phyloP scores from a whole-genome alignment of 2,888 invertebrate species.

The Orthosia incerta region DNA sequence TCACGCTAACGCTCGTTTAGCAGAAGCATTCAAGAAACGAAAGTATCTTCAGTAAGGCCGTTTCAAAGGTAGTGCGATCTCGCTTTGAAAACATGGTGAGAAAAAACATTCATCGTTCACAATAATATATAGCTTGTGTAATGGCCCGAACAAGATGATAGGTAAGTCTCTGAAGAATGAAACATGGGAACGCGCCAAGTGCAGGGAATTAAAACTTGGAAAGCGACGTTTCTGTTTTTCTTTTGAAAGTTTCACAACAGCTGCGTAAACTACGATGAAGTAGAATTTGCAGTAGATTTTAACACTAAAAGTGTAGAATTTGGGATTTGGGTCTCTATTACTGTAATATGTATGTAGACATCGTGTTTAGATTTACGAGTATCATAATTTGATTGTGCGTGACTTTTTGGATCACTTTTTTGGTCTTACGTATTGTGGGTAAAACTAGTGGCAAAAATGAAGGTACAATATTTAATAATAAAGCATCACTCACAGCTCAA shows the following conservation, averaged over 20 bases:
- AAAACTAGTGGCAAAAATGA: not conserved
- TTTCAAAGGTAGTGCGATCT: slow-evolving; percentile 40
- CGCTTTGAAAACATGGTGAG: slow-evolving; percentile 23
- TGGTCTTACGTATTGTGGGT: not conserved
- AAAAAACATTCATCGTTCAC: slow-evolving; percentile 21
- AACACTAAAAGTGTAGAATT: not conserved
- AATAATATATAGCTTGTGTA: slow-evolving; percentile 52
- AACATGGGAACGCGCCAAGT: slow-evolving; percentile 21
- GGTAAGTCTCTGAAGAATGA: slow-evolving; percentile 35
- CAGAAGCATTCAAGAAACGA: slow-evolving; percentile 21
- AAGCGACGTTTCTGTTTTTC: slow-evolving; percentile 45
- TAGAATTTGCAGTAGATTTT: slow-evolving; percentile 24
- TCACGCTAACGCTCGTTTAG: slow-evolving; percentile 36
- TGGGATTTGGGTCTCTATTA: not conserved
- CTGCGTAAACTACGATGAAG: slow-evolving; percentile 48
- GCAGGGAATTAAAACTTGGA: slow-evolving; percentile 50
- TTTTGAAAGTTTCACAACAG: slow-evolving; percentile 44
- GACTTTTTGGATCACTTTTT: not conserved
- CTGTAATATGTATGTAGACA: not conserved
- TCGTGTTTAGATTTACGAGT: not conserved
- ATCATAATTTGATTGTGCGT: not conserved
- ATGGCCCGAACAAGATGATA: slow-evolving; percentile 48
- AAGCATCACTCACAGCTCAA: too few relatives aligned
- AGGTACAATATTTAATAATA: too few relatives aligned
- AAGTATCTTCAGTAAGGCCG: slow-evolving; percentile 2